Percentiles rank a stretch among this genome's conserved stretches.
These are phyloP conservation scores for Suillia variegata DNA, from an alignment of 2,888 invertebrate species.

Conservation along the genomic window DNA sequence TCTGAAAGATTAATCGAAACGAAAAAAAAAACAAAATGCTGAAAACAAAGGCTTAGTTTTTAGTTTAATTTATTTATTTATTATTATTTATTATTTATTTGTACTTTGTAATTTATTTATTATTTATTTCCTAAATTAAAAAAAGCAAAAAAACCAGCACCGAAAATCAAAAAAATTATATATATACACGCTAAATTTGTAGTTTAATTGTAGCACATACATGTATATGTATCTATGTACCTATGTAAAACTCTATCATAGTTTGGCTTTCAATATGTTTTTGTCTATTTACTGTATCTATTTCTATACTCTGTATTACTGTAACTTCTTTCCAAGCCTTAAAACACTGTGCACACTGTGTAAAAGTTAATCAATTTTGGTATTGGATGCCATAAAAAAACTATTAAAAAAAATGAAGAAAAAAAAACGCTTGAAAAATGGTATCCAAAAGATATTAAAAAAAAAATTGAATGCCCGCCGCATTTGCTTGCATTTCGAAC, in stretches of 20 bases:
- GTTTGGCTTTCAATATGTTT: no score
- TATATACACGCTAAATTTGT: no score
- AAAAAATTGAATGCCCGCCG: conserved; percentile 8
- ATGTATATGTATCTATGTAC: background rate
- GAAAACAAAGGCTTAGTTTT: conserved; percentile 8
- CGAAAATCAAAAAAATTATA: no score
- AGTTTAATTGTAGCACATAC: background rate
- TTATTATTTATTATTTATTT: conserved; percentile 36
- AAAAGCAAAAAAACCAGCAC: conserved; percentile 11
- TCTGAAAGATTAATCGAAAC: no score
- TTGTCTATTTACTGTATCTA: no score
- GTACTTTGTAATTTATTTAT: conserved; percentile 36
- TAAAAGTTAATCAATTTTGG: background rate
- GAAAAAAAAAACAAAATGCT: no score
- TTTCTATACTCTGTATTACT: no score
- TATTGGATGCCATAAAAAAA: conserved; percentile 21
- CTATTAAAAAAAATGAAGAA: conserved; percentile 14
- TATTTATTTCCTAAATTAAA: conserved; percentile 31
- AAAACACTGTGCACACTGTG: no score
- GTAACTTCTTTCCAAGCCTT: no score
- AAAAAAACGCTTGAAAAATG: conserved; percentile 24
- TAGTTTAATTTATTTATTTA: conserved; percentile 33
- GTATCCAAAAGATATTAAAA: conserved; percentile 6
- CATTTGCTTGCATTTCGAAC: background rate
- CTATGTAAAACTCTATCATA: no score